Percentiles rank a stretch among this genome's conserved stretches.
phyloP scores from a whole-genome alignment of 2,888 invertebrate genomes.

The Petrolisthes manimaculis region DNA sequence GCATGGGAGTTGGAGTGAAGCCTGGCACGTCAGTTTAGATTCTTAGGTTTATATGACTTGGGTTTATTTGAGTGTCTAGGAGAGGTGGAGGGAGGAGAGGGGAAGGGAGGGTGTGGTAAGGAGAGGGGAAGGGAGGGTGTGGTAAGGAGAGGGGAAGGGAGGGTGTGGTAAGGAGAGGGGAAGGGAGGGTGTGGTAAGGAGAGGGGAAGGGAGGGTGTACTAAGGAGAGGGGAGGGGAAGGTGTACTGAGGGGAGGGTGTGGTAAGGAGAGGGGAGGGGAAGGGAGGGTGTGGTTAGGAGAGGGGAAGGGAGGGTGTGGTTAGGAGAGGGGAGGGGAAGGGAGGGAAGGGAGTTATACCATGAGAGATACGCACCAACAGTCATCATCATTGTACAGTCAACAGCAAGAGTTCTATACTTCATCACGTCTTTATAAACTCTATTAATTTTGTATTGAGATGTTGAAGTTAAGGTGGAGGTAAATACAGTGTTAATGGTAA shows the following conservation, averaged over 20 bases:
- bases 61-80: background rate
- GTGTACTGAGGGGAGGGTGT: background rate
- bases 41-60: too few relatives aligned
- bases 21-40: too few relatives aligned
- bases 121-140: background rate
- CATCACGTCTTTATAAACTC: too few relatives aligned
- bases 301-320: background rate
- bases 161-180: background rate
- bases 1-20: too few relatives aligned
- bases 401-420: too few relatives aligned
- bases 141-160: background rate
- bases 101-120: background rate
- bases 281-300: background rate
- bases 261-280: background rate
- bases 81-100: background rate
- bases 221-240: background rate
- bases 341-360: too few relatives aligned
- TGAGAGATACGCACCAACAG: too few relatives aligned
- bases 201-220: background rate
- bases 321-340: background rate
- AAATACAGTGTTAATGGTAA: too few relatives aligned
- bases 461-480: too few relatives aligned
- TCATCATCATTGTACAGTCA: too few relatives aligned
- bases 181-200: background rate
- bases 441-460: too few relatives aligned